These are phyloP conservation scores for Rhineura floridana DNA, from an alignment of 2,113 vertebrate species.

Conservation along the genomic window DNA sequence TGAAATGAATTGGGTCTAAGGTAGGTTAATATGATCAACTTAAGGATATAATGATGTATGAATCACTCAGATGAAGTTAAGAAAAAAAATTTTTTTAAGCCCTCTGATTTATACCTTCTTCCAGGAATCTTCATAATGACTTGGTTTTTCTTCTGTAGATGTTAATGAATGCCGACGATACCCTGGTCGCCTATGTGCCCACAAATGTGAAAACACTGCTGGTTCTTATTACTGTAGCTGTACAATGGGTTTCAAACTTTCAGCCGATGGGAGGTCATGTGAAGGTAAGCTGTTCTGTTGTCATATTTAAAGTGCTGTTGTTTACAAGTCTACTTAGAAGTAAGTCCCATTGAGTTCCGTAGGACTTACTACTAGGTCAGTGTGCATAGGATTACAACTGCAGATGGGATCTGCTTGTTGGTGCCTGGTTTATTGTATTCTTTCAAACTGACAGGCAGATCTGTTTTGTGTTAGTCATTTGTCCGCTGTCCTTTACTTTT, in stretches of 20 bases:
- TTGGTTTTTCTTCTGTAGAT: constrained; percentile 75
- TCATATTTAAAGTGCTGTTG: not conserved
- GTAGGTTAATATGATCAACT: not conserved
- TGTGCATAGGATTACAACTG: no score
- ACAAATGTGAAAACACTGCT: constrained; percentile 92
- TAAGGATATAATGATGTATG: not conserved
- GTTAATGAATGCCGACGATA: constrained; percentile 94
- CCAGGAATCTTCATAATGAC: not conserved
- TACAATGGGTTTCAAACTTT: constrained; percentile 89
- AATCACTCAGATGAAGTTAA: not conserved
- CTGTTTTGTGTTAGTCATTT: no score
- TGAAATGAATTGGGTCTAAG: not conserved
- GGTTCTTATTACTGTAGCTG: constrained; percentile 95
- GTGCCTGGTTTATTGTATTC: no score
- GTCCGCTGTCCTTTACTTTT: no score
- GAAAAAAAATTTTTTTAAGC: not conserved
- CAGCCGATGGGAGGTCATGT: constrained; percentile 86
- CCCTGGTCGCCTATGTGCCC: constrained; percentile 91
- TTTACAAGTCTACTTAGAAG: not conserved
- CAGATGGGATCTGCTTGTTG: no score
- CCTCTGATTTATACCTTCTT: not conserved
- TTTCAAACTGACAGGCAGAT: no score
- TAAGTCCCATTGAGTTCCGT: not conserved
- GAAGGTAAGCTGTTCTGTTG: constrained; percentile 78
- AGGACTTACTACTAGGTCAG: not conserved